Percentiles rank a stretch among this genome's conserved stretches.
Evolutionary conservation across 2,113 vertebrate species (phyloP).

Genomic region (Hystrix brachyura): DNA sequence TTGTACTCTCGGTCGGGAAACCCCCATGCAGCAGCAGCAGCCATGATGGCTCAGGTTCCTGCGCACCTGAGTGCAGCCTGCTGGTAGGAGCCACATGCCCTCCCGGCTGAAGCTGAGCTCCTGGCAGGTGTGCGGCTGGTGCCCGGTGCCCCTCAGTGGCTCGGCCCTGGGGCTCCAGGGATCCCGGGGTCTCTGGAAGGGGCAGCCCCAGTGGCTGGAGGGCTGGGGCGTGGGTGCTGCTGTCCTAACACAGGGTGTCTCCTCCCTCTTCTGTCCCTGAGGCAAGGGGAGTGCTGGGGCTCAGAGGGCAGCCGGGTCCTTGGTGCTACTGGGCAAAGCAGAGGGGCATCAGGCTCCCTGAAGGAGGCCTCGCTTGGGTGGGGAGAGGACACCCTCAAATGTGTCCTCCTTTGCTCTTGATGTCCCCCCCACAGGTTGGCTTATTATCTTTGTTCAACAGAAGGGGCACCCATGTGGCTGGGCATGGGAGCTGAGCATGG

Average conservation of each 20-base stretch:
- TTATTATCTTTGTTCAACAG: too few relatives aligned
- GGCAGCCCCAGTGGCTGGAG: neutral
- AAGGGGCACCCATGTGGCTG: neutral
- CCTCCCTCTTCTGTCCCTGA: neutral
- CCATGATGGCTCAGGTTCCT: fast-evolving
- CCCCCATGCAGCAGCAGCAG: neutral
- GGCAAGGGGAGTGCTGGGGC: neutral
- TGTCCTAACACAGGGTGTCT: too few relatives aligned
- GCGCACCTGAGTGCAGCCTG: fast-evolving
- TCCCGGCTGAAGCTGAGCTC: neutral
- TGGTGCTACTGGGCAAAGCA: neutral
- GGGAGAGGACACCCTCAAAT: neutral
- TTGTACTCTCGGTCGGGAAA: neutral
- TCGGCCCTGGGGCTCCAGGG: neutral
- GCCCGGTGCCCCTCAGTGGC: neutral
- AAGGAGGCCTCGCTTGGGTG: neutral
- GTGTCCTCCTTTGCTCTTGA: neutral
- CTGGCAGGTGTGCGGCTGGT: neutral
- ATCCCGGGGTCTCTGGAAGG: too few relatives aligned
- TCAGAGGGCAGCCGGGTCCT: neutral
- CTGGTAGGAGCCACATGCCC: neutral
- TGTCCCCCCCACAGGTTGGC: too few relatives aligned
- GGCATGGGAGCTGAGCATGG: too few relatives aligned
- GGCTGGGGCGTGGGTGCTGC: neutral
- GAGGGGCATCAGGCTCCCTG: neutral